A percentile compares a stretch with the other conserved stretches of the same genome.
Evolutionary conservation across 2,797 vertebrate genomes (phyloP).

Genomic region (Clarias fuscus): DNA sequence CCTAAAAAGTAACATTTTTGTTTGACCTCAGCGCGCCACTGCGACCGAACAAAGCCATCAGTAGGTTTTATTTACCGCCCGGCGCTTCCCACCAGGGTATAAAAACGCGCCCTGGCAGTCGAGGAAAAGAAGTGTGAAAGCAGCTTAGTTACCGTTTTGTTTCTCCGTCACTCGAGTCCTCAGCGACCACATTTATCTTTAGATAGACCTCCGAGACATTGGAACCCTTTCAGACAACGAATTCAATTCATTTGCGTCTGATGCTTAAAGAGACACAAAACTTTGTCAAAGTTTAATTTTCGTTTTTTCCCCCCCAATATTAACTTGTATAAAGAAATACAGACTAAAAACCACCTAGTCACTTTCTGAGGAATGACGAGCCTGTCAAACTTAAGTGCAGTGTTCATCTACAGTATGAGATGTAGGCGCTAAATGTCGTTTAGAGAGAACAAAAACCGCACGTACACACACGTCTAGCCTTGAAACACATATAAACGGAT

Average conservation of each 20-base stretch:
- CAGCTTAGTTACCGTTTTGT: slow-evolving; percentile 10
- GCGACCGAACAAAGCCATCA: not conserved
- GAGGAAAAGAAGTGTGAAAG: not conserved
- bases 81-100: not conserved
- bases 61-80: not conserved
- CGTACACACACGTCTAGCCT: not conserved
- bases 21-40: not conserved
- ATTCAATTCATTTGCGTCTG: not conserved
- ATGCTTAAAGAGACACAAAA: not conserved
- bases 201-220: not conserved
- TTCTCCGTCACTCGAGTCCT: slow-evolving; percentile 3
- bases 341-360: not conserved
- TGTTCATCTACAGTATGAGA: not conserved
- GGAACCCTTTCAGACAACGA: not conserved
- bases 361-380: not conserved
- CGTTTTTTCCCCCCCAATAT: not conserved
- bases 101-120: not conserved
- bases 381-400: not conserved
- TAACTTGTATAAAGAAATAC: not conserved
- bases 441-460: not conserved
- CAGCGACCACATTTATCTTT: not conserved
- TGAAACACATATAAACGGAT: slow-evolving; percentile 27
- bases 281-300: not conserved
- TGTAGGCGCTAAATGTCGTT: not conserved
- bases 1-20: not conserved